These are phyloP conservation scores for Tricholaema leucomelas DNA, from an alignment of 2,113 vertebrate genomes.

Conservation along the genomic window DNA sequence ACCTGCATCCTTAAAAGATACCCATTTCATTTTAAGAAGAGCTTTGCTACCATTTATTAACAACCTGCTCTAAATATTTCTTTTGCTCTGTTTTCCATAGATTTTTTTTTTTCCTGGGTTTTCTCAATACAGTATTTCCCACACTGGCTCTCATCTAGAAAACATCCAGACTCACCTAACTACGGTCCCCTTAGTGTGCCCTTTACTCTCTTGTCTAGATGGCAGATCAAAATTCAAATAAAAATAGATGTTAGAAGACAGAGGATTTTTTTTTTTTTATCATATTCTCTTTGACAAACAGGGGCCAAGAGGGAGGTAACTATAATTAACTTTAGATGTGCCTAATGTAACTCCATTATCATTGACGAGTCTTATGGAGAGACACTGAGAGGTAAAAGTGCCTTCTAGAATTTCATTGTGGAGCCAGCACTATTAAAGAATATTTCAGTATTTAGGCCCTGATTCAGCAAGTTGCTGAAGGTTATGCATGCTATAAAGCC, in stretches of 20 bases:
- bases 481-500: not conserved
- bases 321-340: constrained; percentile 61
- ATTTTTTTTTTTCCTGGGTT: not conserved
- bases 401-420: constrained; percentile 55
- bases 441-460: constrained; percentile 48
- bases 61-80: not conserved
- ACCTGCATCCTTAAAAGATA: not conserved
- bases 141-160: not conserved
- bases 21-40: not conserved
- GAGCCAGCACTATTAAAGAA: constrained; percentile 50
- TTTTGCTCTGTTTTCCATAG: not conserved
- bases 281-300: constrained; percentile 38
- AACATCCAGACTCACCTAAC: not conserved
- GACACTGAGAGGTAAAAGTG: constrained; percentile 41
- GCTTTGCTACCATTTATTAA: not conserved
- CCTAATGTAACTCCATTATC: constrained; percentile 65
- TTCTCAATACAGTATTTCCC: not conserved
- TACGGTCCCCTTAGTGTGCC: not conserved
- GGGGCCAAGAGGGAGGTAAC: constrained; percentile 16
- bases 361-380: constrained; percentile 53
- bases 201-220: not conserved
- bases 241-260: constrained; percentile 14
- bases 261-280: not conserved
- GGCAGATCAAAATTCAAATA: constrained; percentile 17
- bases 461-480: constrained; percentile 50